A percentile compares a stretch with the other conserved stretches of the same genome.
These are phyloP conservation scores for Masticophis lateralis DNA, from an alignment of 2,797 vertebrate species.

Conservation along the genomic window DNA sequence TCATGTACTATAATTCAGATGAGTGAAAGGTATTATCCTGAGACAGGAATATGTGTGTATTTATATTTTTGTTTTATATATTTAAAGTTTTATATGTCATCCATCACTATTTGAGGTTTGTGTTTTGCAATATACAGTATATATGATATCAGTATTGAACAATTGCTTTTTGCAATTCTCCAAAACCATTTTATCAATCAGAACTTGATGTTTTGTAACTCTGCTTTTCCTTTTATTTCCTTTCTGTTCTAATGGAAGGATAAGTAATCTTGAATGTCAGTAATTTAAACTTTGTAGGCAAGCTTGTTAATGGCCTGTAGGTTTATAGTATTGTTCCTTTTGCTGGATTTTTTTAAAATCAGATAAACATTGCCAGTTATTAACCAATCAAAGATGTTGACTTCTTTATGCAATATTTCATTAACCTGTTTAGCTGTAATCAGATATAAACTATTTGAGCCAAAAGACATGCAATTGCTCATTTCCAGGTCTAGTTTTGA, in stretches of 20 bases:
- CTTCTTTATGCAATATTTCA: neutral
- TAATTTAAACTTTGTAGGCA: neutral
- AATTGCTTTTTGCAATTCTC: neutral
- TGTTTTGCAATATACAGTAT: neutral
- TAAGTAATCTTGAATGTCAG: neutral
- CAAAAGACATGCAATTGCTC: neutral
- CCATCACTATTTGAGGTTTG: neutral
- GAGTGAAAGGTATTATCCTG: neutral
- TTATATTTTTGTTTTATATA: neutral
- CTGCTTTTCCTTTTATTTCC: neutral
- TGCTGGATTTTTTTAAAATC: neutral
- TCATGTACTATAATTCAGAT: neutral
- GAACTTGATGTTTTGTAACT: neutral
- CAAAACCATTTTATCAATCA: neutral
- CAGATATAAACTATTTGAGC: neutral
- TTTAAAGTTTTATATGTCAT: neutral
- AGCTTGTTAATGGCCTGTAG: neutral
- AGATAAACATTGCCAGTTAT: neutral
- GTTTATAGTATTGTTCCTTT: neutral
- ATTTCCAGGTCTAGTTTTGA: neutral
- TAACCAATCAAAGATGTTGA: neutral
- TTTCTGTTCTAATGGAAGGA: neutral
- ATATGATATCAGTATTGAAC: neutral
- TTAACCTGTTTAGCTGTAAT: neutral
- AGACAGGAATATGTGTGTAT: neutral